Evolutionary conservation across 2,888 invertebrate species (phyloP).

Genomic region (Crossocerus cetratus): DNA sequence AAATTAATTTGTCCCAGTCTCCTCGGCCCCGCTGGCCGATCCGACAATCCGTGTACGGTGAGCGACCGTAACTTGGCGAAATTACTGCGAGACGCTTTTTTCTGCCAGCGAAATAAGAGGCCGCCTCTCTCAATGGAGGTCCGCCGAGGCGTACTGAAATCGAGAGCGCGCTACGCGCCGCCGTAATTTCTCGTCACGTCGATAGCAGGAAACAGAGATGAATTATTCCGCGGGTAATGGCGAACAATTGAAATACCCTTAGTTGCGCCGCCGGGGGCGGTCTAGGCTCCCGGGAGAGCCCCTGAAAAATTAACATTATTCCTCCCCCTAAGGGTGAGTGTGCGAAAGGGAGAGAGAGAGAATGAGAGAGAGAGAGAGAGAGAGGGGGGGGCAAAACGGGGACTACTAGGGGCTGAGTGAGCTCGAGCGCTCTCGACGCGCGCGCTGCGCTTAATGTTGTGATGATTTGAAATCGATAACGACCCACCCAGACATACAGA

Average conservation of each 20-base stretch:
- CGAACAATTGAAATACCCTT: conserved; percentile 67
- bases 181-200: conserved; percentile 64
- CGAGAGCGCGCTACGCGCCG: conserved; percentile 21
- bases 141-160: not conserved
- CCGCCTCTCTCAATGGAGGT: not conserved
- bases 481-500: conserved; percentile 51
- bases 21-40: conserved; percentile 19
- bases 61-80: not conserved
- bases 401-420: conserved; percentile 16
- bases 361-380: conserved; percentile 9
- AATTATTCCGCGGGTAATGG: conserved; percentile 68
- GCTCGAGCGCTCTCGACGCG: conserved; percentile 17
- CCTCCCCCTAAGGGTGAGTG: conserved; percentile 1
- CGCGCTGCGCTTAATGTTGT: conserved; percentile 54
- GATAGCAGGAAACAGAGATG: conserved; percentile 62
- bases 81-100: too few species aligned
- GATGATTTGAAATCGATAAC: conserved; percentile 71
- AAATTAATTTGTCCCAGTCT: conserved; percentile 54
- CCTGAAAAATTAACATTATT: conserved; percentile 63
- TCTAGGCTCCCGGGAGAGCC: conserved; percentile 40
- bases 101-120: too few species aligned
- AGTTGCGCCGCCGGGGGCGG: conserved; percentile 44
- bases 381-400: conserved; percentile 9
- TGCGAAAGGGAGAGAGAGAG: conserved; percentile 5
- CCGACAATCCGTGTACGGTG: not conserved